Evolutionary conservation across 2,797 vertebrate species (phyloP), one percentile per base, ranked within the genome.

Genomic region (Petrocephalus sullivani): DNA sequence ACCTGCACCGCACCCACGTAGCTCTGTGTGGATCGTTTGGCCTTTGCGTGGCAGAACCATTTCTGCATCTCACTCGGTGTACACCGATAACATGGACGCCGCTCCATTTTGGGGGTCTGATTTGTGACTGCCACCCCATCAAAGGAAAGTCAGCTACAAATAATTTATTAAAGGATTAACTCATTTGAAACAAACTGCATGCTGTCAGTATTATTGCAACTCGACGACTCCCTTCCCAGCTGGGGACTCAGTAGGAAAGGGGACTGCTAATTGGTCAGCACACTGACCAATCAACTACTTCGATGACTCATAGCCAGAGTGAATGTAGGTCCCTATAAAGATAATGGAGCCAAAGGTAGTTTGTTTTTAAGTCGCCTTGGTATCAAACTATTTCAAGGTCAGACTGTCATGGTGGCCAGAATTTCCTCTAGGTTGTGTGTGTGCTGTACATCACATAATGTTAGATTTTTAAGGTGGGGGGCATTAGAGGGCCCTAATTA

Each of bases 381-480:
- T 56, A 57, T 56, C 14, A 85, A 85, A 37, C 83, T 56, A 85
- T 41, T 37, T 37, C 57, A 21, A 57, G 53, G 54, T 6, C 83
- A 85, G 51, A 85, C 23, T 33, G 51, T 56, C 19, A 83, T 41
- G 67, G n/a, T 19, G 23, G 51, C 10, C 10, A 33, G 51, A 56
- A 83, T 83, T 85, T 51, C 54, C 23, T 6, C 53, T 51, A 33
- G 83, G 19, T 28, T 88, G 85, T 60, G 84, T 54, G 88, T 89
- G 89, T 91, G 88, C 86, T 88, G 75, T 85, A 4, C 14, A 41
- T 75, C 16, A 37, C 67, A 33, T 75, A 10, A 7, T 64, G 10
- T 23, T 64, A 8, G 58, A 61, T 21, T 61, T 61, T 61, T 61
- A 23, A 61, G 2, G 61, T 28, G 61, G 61, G 61, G 61, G 61